These are phyloP conservation scores for Plecturocebus donacophilus DNA, from an alignment of 2,113 vertebrate genomes.

Conservation along the genomic window DNA sequence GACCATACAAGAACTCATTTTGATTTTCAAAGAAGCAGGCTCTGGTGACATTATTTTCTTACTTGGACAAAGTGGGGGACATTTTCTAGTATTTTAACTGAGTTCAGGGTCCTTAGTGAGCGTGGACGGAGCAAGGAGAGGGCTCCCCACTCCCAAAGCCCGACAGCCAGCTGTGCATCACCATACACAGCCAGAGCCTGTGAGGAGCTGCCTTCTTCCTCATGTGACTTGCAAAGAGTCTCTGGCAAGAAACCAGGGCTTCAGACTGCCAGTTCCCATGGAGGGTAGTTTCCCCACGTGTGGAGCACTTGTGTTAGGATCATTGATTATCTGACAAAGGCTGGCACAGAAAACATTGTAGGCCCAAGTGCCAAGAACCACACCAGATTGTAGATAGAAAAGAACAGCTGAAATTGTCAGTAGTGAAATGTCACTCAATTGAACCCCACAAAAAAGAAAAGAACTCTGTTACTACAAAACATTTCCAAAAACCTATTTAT, in stretches of 20 bases:
- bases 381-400: not conserved
- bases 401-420: not conserved
- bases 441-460: not conserved
- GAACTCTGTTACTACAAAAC: not conserved
- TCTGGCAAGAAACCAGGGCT: not conserved
- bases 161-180: not conserved
- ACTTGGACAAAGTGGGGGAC: not conserved
- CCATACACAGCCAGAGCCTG: not conserved
- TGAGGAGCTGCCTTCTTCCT: not conserved
- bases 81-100: not conserved
- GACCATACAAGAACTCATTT: not conserved
- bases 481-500: not conserved
- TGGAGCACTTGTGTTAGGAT: not conserved
- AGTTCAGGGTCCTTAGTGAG: not conserved
- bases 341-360: not conserved
- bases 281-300: not conserved
- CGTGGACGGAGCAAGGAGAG: not conserved
- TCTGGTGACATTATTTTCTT: slow-evolving; percentile 22
- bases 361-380: not conserved
- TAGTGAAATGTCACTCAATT: not conserved
- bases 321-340: not conserved
- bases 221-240: not conserved
- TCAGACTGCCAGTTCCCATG: not conserved
- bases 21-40: not conserved
- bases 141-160: not conserved